These are phyloP conservation scores for Augochlorella aurata DNA, from an alignment of 2,888 invertebrate species.

Conservation along the genomic window DNA sequence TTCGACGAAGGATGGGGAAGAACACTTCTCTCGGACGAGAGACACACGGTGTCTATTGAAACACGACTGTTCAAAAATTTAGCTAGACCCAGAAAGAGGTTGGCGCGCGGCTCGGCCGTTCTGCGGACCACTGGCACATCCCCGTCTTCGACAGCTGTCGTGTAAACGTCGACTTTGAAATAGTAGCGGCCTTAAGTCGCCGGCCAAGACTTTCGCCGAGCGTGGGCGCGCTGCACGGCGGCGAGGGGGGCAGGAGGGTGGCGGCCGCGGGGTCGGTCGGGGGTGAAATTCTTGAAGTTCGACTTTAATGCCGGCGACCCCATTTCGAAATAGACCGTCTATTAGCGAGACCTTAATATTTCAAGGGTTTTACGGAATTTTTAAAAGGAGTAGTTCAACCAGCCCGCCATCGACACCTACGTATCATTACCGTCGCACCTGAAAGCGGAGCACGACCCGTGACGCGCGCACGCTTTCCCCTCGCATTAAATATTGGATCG, in stretches of 20 bases:
- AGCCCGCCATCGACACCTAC: conserved; percentile 29
- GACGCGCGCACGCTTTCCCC: not conserved
- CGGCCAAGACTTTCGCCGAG: conserved; percentile 36
- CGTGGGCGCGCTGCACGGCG: not conserved
- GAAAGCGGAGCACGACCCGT: not conserved
- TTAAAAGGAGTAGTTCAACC: conserved; percentile 41
- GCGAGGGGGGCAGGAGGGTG: not conserved
- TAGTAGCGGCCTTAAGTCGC: conserved; percentile 53
- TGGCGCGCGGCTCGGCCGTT: conserved; percentile 26
- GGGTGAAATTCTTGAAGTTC: conserved; percentile 59
- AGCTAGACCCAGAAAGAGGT: conserved; percentile 48
- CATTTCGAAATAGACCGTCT: conserved; percentile 58
- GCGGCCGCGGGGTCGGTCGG: not conserved
- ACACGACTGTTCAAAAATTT: conserved; percentile 52
- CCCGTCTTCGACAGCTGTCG: conserved; percentile 60
- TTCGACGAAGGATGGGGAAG: not conserved
- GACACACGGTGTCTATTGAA: conserved; percentile 40
- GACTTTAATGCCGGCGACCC: conserved; percentile 65
- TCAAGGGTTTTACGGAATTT: conserved; percentile 59
- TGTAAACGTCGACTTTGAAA: conserved; percentile 55
- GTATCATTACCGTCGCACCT: not conserved
- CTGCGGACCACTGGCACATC: conserved; percentile 24
- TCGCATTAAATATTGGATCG: not conserved
- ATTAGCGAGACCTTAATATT: conserved; percentile 56
- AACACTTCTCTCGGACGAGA: conserved; percentile 5